Evolutionary conservation across 2,113 vertebrate species (phyloP).

Genomic region (Corythoichthys haematopterus): DNA sequence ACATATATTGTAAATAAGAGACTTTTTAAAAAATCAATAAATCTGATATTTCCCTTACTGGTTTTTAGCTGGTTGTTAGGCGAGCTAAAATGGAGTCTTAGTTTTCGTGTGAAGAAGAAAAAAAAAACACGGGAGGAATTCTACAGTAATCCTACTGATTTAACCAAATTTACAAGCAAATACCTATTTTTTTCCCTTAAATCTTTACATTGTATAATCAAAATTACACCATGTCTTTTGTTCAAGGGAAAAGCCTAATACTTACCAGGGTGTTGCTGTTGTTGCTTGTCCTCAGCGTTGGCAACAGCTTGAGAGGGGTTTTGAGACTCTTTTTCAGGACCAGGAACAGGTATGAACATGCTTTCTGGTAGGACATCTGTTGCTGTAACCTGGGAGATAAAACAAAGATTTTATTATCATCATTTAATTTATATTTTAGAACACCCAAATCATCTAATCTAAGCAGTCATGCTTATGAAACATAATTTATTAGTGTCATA

Average conservation of each 20-base stretch:
- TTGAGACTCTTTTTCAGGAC: conserved; percentile 80
- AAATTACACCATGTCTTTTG: background rate
- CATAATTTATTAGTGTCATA: background rate
- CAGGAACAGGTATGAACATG: conserved; percentile 88
- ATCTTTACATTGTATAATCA: background rate
- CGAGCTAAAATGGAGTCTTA: too few species aligned
- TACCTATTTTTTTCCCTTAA: background rate
- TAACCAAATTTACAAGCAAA: conserved; percentile 1
- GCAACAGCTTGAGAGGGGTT: conserved; percentile 64
- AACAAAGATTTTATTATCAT: conserved; percentile 31
- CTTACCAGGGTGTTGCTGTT: conserved; percentile 82
- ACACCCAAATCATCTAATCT: background rate
- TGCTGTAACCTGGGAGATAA: conserved; percentile 83
- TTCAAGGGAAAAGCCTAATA: conserved; percentile 21
- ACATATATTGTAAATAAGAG: too few species aligned
- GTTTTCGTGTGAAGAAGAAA: too few species aligned
- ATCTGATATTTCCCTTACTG: too few species aligned
- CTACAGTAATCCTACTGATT: background rate
- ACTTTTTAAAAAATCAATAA: too few species aligned
- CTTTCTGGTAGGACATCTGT: conserved; percentile 93
- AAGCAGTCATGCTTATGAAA: background rate
- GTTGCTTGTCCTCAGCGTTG: conserved; percentile 74
- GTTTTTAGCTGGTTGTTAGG: too few species aligned
- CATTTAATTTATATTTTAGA: background rate
- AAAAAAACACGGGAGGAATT: too few species aligned